Conservation (phyloP, 2,113 vertebrate species). For the Podiceps cristatus region DNA sequence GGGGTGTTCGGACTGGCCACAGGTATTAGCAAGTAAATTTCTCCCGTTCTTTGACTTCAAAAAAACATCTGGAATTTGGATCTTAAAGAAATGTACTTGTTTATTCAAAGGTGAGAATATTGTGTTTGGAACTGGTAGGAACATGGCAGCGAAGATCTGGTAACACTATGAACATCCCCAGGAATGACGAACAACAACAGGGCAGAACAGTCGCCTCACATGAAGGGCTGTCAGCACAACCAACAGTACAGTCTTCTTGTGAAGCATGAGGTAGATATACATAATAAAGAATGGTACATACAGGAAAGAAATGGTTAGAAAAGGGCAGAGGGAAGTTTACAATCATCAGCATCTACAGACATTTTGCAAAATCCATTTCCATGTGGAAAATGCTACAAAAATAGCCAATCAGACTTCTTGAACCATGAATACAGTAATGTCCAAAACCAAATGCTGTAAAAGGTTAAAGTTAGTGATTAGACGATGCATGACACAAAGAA, state of each 20-base stretch:
- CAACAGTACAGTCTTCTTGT: conserved; percentile 77
- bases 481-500: background rate
- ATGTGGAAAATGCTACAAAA: conserved; percentile 44
- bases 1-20: conserved; percentile 80
- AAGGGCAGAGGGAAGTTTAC: conserved; percentile 66
- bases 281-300: conserved; percentile 60
- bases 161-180: conserved; percentile 66
- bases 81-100: conserved; percentile 35
- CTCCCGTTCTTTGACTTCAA: conserved; percentile 1
- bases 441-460: conserved; percentile 14
- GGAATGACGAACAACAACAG: conserved; percentile 61
- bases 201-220: conserved; percentile 60
- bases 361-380: conserved; percentile 47
- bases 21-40: conserved; percentile 69
- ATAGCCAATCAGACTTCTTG: conserved; percentile 33
- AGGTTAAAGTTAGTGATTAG: conserved; percentile 24
- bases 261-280: conserved; percentile 92
- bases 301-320: conserved; percentile 35
- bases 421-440: conserved; percentile 18
- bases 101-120: conserved; percentile 44
- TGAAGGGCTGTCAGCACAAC: conserved; percentile 68
- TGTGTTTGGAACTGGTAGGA: conserved; percentile 60
- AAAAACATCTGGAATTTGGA: conserved; percentile 47
- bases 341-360: conserved; percentile 73
- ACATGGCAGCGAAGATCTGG: conserved; percentile 32